Percentiles rank a stretch among this genome's conserved stretches.
Conservation (phyloP, 2,888 invertebrate species). For the Crepidodera aurea region DNA sequence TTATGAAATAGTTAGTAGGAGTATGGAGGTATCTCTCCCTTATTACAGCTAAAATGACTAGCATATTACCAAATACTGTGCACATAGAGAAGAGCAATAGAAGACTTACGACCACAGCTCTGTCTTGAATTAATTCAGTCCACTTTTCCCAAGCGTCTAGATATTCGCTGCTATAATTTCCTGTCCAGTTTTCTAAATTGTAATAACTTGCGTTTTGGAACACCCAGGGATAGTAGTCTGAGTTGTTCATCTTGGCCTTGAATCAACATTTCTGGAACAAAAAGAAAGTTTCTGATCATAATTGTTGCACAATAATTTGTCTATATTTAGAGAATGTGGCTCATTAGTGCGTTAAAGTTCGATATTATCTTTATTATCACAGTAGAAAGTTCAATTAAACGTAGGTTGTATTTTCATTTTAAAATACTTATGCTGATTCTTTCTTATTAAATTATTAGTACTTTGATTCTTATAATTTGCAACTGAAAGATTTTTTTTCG, state of each 20-base stretch:
- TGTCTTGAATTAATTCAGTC: constrained; percentile 70
- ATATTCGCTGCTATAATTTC: constrained; percentile 52
- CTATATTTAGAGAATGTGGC: too few relatives aligned
- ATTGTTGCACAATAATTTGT: too few relatives aligned
- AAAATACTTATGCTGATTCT: too few relatives aligned
- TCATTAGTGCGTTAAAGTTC: too few relatives aligned
- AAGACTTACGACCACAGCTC: constrained; percentile 80
- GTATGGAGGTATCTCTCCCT: constrained; percentile 94
- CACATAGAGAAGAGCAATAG: constrained; percentile 88
- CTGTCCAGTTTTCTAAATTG: constrained; percentile 49
- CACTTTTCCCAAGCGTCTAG: constrained; percentile 60
- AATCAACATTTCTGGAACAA: constrained; percentile 46
- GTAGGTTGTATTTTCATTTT: too few relatives aligned
- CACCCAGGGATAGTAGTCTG: constrained; percentile 43
- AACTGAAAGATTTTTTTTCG: too few relatives aligned
- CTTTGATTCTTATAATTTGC: too few relatives aligned
- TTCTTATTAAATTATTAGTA: too few relatives aligned
- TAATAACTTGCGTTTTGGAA: constrained; percentile 39
- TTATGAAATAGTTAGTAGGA: constrained; percentile 97
- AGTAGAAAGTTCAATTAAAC: too few relatives aligned
- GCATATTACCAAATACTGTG: constrained; percentile 93
- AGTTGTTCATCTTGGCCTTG: constrained; percentile 46
- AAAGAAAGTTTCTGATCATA: constrained; percentile 13
- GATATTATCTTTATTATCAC: too few relatives aligned
- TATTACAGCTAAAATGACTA: constrained; percentile 93